These are phyloP conservation scores for Cephalopholis sonnerati DNA, from an alignment of 2,113 vertebrate species.

Conservation along the genomic window DNA sequence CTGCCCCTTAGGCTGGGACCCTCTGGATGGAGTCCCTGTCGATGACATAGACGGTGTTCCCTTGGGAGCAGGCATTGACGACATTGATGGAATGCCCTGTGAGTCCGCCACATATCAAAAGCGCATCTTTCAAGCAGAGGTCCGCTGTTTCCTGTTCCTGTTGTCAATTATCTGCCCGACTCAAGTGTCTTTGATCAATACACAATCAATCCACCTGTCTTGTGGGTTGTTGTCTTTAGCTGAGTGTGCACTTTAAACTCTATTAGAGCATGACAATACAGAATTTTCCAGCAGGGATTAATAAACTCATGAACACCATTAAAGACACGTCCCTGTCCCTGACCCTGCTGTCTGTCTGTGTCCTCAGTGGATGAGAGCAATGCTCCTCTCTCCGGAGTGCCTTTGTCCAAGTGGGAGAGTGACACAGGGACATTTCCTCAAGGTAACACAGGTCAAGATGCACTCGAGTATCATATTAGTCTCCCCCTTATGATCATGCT, in stretches of 20 bases:
- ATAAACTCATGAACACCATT: neutral
- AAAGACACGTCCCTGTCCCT: neutral
- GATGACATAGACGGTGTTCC: constrained; percentile 88
- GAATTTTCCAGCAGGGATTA: no score
- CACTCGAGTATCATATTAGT: neutral
- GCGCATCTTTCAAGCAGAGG: neutral
- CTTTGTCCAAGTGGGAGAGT: constrained; percentile 87
- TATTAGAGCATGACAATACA: neutral
- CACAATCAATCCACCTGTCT: neutral
- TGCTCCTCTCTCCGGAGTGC: constrained; percentile 71
- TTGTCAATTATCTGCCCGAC: neutral
- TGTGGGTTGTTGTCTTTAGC: neutral
- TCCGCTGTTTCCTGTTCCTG: neutral
- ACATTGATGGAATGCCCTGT: constrained; percentile 88
- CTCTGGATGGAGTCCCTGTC: constrained; percentile 84
- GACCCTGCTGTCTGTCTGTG: constrained; percentile 1
- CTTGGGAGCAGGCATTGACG: constrained; percentile 77
- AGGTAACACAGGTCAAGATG: constrained; percentile 63
- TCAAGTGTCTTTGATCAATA: neutral
- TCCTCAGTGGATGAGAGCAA: constrained; percentile 80
- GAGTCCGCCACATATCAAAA: constrained; percentile 50
- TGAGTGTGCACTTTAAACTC: neutral
- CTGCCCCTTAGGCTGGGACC: constrained; percentile 85
- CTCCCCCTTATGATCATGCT: neutral
- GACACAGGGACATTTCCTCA: constrained; percentile 72